Evolutionary conservation across 2,888 invertebrate species (phyloP), one percentile per base, ranked within the genome.

Genomic region (Cephus sareptanus): DNA sequence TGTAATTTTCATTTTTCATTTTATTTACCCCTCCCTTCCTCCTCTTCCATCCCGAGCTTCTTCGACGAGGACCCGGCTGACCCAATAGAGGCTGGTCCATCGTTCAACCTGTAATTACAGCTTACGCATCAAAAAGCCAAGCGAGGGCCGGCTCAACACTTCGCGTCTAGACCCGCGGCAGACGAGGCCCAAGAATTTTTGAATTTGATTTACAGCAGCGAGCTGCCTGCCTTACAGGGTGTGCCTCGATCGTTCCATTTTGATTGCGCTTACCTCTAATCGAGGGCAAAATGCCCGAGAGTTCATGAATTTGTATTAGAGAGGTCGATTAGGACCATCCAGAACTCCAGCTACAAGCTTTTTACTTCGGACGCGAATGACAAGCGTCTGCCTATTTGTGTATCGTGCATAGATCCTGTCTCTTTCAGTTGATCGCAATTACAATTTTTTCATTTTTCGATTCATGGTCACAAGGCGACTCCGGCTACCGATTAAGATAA

Each of bases 241-340:
- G 79, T 73, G 75, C 80, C 76, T 79, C 81, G 83, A 81, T 84
- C 81, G 81, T 79, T 78, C 83, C 83, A 81, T 84, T 90, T 89
- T 90, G 89, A 90, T 89, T 90, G 88, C 89, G 87, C 88, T 87
- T 85, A 86, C 86, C 87, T 88, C 89, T 90, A 90, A 91, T 91
- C 86, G 89, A 86, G 88, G 89, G 83, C 89, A 89, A 90, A 89
- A 85, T 87, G 85, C 83, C 31, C 82, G 84, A 84, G 83, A 86
- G 85, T 91, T 90, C 90, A 90, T 91, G 90, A 91, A 91, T 91
- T 91, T 90, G 89, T 90, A 91, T 91, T 90, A 89, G 89, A 88
- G 84, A 86, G 2, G 23, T 23, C 56, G 56, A 23, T 56, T 56
- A 56, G 56, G 56, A 9, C 9, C 56, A 56, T 56, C 56, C 2